phyloP scores from a whole-genome alignment of 2,888 invertebrate species.

The Chalcis sispes region DNA sequence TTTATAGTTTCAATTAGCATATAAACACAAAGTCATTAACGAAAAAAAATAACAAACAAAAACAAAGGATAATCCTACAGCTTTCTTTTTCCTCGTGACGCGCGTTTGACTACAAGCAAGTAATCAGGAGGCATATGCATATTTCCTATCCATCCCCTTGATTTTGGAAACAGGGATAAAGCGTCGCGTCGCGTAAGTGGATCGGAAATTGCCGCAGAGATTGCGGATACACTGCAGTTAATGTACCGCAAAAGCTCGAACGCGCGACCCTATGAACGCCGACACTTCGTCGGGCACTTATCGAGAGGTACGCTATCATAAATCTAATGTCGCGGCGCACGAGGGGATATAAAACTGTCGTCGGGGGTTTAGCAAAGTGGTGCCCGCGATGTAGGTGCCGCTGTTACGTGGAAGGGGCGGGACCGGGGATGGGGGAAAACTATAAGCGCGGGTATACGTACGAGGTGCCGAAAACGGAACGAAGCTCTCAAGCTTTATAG shows the following conservation, averaged over 20 bases:
- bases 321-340: conserved; percentile 31
- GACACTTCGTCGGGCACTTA: conserved; percentile 31
- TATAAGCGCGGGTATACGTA: neutral
- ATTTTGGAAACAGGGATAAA: too few species aligned
- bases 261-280: too few species aligned
- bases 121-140: too few species aligned
- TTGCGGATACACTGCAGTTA: conserved; percentile 58
- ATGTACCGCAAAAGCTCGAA: conserved; percentile 54
- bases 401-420: neutral
- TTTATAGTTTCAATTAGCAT: too few species aligned
- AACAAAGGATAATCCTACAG: too few species aligned
- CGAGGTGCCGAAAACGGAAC: conserved; percentile 8
- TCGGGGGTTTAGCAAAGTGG: conserved; percentile 27
- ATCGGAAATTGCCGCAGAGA: conserved; percentile 60
- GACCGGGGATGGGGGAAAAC: too few species aligned
- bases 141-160: too few species aligned
- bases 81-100: too few species aligned
- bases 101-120: too few species aligned
- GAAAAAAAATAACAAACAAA: too few species aligned
- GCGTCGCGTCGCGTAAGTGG: conserved; percentile 50
- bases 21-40: too few species aligned
- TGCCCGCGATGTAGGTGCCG: neutral
- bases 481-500: conserved; percentile 20
- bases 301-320: conserved; percentile 36
- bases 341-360: conserved; percentile 7